These are phyloP conservation scores for Dynastes maya DNA, from an alignment of 2,888 invertebrate species.

Conservation along the genomic window DNA sequence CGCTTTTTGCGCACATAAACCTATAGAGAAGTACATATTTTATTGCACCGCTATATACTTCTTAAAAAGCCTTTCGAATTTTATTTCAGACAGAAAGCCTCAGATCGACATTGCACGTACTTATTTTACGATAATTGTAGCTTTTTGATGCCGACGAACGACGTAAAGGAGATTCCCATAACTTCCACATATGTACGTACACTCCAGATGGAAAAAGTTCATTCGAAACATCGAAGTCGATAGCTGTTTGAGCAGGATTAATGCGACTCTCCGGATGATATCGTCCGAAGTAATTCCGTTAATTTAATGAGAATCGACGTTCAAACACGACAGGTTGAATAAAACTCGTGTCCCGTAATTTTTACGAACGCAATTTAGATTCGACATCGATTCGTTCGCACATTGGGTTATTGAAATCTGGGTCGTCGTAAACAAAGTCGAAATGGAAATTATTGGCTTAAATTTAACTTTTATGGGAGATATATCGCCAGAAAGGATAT, in stretches of 20 bases:
- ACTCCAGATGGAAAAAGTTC: background rate
- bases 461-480: slow-evolving; percentile 9
- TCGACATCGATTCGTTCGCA: slow-evolving; percentile 1
- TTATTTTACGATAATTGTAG: slow-evolving; percentile 14
- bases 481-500: background rate
- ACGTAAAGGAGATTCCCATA: background rate
- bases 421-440: background rate
- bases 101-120: background rate
- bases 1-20: background rate
- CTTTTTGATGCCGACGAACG: background rate
- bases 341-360: background rate
- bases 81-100: background rate
- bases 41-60: background rate
- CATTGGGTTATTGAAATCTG: slow-evolving; percentile 22
- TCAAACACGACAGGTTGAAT: slow-evolving; percentile 9
- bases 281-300: slow-evolving; percentile 13
- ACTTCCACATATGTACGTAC: background rate
- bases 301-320: slow-evolving; percentile 31
- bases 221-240: background rate
- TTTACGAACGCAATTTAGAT: slow-evolving; percentile 11
- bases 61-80: background rate
- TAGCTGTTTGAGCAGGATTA: background rate
- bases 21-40: background rate
- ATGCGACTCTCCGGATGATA: background rate
- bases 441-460: background rate